Evolutionary conservation across 2,797 vertebrate species (phyloP), one percentile per base, ranked within the genome.

Genomic region (Neosilurus hyrtlii): DNA sequence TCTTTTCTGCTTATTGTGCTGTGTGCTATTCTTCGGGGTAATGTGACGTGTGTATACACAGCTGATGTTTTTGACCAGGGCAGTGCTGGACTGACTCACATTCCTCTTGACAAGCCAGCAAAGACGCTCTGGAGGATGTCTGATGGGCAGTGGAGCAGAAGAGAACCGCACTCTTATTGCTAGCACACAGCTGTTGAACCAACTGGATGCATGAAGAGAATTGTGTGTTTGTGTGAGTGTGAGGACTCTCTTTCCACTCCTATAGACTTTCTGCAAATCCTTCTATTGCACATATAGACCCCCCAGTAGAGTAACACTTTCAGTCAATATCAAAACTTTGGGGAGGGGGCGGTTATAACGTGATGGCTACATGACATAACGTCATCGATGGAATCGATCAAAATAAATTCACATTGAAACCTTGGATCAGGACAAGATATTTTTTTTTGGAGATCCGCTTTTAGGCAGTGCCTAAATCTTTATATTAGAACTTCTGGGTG

Each of bases 111-210:
- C 85, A 82, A 88, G 88, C 83, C 79, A 74, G 85, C 73, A 84
- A 84, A 87, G 87, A 89, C 89, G 89, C 83, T 88, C 90, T 89
- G 90, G 88, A 90, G 89, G 88, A 90, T 89, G 83, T 91, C 87
- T 89, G 88, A 89, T 89, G 91, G 81, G 89, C 90, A 92, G 81
- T 84, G 86, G 87, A 92, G 90, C 90, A 75, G 90, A 89, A 85
- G 78, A 85, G 88, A 84, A 88, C 79, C 82, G 86, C 88, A 89
- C 89, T 89, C 90, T 79, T 61, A 72, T 77, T 73, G 61, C 82
- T 74, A 73, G 89, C 90, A 90, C 88, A 90, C 90, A 90, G 90
- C 89, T 91, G 91, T 89, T 88, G 85, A 82, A 72, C 89, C 86
- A 89, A 90, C 89, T 90, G 90, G 89, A 89, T 86, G 77, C 82